Base-by-base conservation (phyloP, 2,797 vertebrate genomes). In the Acanthiza pusilla region DNA sequence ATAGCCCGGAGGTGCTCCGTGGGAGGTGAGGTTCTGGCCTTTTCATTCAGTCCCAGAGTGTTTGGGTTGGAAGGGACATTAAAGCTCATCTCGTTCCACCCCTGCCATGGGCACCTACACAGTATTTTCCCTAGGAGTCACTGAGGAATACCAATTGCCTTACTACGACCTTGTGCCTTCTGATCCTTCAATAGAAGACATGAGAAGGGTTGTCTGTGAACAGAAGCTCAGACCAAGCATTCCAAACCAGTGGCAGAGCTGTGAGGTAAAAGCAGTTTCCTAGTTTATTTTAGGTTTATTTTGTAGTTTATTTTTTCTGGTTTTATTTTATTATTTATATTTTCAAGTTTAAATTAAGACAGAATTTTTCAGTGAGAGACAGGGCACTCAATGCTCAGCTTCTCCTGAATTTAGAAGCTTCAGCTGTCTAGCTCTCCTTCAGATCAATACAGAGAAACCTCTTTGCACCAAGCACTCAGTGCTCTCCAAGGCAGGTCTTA, bases 221-320 rank as follows among this genome's bases (percentile, higher is more conserved):
- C 99, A 99, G 98, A 99, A 98, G 88, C 98, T 99, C 77, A 98
- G 99, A 96, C 99, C 99, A 79, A 99, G 97, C 96, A 97, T 99
- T 93, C 99, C 99, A 77, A 99, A 99, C 97, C 99, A 99, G 96
- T 99, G 99, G 99, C 99, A 99, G 97, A 99, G 98, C 98, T 99
- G 98, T 94, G 99, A 99, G 99, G 99, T 99, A 98, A 97, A 89
- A 18, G 26, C 55, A 30, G 14, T 74, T 77, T 47, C 50, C n/a
- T 7, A 8, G 6, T 65, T 92, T 68, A 7, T 53, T 40, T 26
- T 29, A 12, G 2, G 7, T 43, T 62, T 12, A n/a, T 70, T 55
- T 82, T 57, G 19, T 34, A 26, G 8, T 13, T 5, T 0, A 20
- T 32, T 61, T 45, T 60, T 32, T 5, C 25, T 30, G 8, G 20